Evolutionary conservation across 2,797 vertebrate genomes (phyloP).

Genomic region (Melanotaenia maccullochi): DNA sequence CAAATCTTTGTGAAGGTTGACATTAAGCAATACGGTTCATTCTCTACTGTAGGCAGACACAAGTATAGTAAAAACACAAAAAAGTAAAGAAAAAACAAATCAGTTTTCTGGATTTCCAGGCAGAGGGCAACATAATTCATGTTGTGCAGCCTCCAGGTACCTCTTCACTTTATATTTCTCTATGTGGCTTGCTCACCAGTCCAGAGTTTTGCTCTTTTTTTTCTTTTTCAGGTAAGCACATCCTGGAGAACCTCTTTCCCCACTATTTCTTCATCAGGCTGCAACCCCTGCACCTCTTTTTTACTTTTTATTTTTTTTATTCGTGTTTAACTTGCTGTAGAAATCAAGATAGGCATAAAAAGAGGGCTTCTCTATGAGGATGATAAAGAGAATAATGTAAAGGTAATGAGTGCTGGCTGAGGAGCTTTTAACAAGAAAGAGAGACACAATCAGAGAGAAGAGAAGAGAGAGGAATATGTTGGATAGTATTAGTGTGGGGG

Average conservation of each 20-base stretch:
- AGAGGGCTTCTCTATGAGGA: slow-evolving; percentile 10
- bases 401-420: slow-evolving; percentile 20
- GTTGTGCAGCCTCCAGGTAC: slow-evolving; percentile 41
- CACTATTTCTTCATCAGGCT: slow-evolving; percentile 25
- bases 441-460: slow-evolving; percentile 6
- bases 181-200: slow-evolving; percentile 48
- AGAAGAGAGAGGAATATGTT: slow-evolving; percentile 26
- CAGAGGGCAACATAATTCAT: slow-evolving; percentile 67
- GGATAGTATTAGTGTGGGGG: slow-evolving; percentile 53
- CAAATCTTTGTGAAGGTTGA: slow-evolving; percentile 23
- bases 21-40: slow-evolving; percentile 10
- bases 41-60: slow-evolving; percentile 30
- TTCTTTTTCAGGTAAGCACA: slow-evolving; percentile 14
- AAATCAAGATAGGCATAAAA: slow-evolving; percentile 13
- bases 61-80: slow-evolving; percentile 12
- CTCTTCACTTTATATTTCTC: slow-evolving; percentile 28
- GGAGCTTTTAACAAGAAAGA: slow-evolving; percentile 29
- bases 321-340: slow-evolving; percentile 33
- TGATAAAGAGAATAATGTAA: slow-evolving; percentile 1
- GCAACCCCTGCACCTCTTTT: not conserved
- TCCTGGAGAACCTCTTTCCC: slow-evolving; percentile 26
- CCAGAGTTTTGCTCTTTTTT: slow-evolving; percentile 15
- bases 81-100: slow-evolving; percentile 57
- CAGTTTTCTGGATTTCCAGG: slow-evolving; percentile 51
- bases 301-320: not conserved